Evolutionary conservation across 2,113 vertebrate species (phyloP).

Genomic region (Benitochromis conjunctus): DNA sequence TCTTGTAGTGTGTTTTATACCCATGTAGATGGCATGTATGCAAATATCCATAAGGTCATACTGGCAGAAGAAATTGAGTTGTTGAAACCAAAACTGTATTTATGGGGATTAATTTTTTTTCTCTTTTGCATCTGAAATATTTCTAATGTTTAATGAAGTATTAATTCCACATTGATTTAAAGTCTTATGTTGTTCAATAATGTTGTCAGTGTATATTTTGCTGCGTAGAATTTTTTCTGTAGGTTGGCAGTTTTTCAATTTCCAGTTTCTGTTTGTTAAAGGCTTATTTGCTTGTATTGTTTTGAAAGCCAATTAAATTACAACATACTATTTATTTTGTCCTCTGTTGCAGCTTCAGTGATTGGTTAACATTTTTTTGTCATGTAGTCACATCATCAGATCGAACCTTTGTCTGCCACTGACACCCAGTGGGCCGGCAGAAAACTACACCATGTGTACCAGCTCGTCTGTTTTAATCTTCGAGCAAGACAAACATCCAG

Average conservation of each 20-base stretch:
- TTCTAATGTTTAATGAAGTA: constrained; percentile 53
- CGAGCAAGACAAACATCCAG: not conserved
- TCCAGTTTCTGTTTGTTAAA: not conserved
- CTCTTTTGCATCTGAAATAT: constrained; percentile 22
- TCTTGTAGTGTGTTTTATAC: not conserved
- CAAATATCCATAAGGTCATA: not conserved
- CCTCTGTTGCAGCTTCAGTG: not conserved
- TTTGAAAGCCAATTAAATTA: not conserved
- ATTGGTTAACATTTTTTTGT: not conserved
- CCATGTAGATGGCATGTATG: not conserved
- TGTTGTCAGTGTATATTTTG: not conserved
- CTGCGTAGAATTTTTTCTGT: not conserved
- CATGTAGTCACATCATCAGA: not conserved
- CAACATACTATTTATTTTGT: not conserved
- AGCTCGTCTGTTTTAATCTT: not conserved
- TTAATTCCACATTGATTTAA: constrained; percentile 47
- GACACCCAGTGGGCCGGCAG: constrained; percentile 11
- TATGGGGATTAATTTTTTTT: not conserved
- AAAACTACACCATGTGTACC: not conserved
- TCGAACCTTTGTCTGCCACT: not conserved
- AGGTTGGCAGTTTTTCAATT: not conserved
- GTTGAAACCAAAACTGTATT: constrained; percentile 42
- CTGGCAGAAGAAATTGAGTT: not conserved
- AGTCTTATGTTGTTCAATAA: not conserved
- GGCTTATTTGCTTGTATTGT: not conserved